These are phyloP conservation scores for Belgica antarctica DNA, from an alignment of 2,888 invertebrate species.

Conservation along the genomic window DNA sequence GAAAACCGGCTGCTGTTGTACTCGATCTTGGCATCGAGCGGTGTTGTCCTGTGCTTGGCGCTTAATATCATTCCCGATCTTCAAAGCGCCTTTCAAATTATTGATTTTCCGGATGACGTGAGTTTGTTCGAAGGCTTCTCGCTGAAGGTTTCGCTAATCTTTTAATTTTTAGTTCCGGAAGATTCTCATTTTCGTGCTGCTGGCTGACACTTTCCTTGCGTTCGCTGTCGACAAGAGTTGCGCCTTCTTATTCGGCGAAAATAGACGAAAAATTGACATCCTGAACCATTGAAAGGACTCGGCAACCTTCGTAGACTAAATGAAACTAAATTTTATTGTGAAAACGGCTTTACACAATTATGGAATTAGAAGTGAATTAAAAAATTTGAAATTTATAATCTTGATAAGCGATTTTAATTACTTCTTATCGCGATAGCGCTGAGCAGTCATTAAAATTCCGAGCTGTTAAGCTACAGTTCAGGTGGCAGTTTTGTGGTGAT, in stretches of 20 bases:
- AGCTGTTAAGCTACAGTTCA: too few relatives aligned
- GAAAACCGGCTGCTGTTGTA: constrained; percentile 92
- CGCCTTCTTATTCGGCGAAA: constrained; percentile 83
- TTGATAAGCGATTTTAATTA: too few relatives aligned
- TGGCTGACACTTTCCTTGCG: constrained; percentile 82
- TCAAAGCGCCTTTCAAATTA: constrained; percentile 88
- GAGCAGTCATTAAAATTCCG: too few relatives aligned
- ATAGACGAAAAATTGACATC: constrained; percentile 56
- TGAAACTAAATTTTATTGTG: constrained; percentile 6
- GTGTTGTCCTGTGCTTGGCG: constrained; percentile 78
- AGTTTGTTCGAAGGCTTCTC: constrained; percentile 56
- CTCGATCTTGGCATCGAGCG: constrained; percentile 80
- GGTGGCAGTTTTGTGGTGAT: too few relatives aligned
- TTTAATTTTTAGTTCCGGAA: constrained; percentile 74
- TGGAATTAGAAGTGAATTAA: too few relatives aligned
- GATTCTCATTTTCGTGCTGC: constrained; percentile 76
- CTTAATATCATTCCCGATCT: constrained; percentile 82
- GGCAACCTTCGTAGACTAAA: background rate
- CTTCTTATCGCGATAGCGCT: too few relatives aligned
- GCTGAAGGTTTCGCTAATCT: background rate
- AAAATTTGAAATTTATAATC: too few relatives aligned
- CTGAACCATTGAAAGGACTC: constrained; percentile 22
- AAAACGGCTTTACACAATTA: background rate
- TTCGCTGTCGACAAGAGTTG: constrained; percentile 82
- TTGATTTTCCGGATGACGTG: constrained; percentile 88